Conservation (phyloP, 2,888 invertebrate genomes). For the Drosophila helvetica region DNA sequence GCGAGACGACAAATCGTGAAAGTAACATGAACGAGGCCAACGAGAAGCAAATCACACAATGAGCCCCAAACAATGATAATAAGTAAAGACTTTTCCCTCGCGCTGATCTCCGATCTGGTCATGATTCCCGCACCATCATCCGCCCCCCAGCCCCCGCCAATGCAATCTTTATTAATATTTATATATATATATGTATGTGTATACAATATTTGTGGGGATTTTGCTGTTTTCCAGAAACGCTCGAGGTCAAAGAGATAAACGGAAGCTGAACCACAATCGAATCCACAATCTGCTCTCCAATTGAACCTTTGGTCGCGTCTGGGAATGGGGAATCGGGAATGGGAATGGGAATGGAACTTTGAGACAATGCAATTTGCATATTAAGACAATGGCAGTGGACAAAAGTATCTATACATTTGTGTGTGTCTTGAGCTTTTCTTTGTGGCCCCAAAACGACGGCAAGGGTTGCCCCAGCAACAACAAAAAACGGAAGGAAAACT, state of each 20-base stretch:
- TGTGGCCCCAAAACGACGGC: constrained; percentile 1
- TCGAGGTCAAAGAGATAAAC: constrained; percentile 69
- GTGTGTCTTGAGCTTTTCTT: constrained; percentile 17
- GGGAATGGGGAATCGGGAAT: background rate
- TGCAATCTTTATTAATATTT: constrained; percentile 69
- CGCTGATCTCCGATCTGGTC: constrained; percentile 52
- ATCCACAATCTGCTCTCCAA: constrained; percentile 47
- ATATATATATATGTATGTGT: constrained; percentile 8
- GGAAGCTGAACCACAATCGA: constrained; percentile 46
- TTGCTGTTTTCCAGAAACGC: constrained; percentile 43
- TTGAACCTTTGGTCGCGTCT: constrained; percentile 55
- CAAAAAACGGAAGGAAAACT: constrained; percentile 34
- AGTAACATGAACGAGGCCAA: constrained; percentile 55
- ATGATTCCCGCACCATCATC: constrained; percentile 47
- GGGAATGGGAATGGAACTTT: background rate
- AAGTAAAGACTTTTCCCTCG: constrained; percentile 51
- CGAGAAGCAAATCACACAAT: constrained; percentile 60
- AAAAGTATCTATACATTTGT: constrained; percentile 29
- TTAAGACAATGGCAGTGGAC: constrained; percentile 66
- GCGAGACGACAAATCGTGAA: constrained; percentile 59
- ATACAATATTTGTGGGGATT: constrained; percentile 23
- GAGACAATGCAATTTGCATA: constrained; percentile 76
- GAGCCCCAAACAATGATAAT: constrained; percentile 47
- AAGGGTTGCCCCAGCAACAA: background rate
- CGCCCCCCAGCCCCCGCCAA: constrained; percentile 12